phyloP scores from a whole-genome alignment of 2,797 vertebrate species.

The Erethizon dorsatum region DNA sequence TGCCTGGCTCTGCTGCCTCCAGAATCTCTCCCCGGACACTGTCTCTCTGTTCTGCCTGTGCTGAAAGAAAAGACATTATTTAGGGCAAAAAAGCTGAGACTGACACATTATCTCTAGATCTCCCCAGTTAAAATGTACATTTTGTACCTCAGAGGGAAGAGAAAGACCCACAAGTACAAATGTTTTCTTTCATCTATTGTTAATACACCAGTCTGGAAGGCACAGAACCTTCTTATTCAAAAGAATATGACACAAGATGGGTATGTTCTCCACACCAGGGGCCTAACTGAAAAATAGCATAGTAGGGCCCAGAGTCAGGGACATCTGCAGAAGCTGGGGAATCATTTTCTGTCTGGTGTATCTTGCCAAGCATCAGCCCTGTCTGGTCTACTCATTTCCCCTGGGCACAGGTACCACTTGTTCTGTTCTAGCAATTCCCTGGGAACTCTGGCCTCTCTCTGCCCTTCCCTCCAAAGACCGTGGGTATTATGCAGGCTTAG shows the following conservation, averaged over 20 bases:
- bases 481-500: neutral
- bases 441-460: slow-evolving; percentile 17
- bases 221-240: slow-evolving; percentile 55
- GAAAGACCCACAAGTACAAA: slow-evolving; percentile 53
- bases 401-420: slow-evolving; percentile 39
- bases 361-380: slow-evolving; percentile 48
- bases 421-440: slow-evolving; percentile 23
- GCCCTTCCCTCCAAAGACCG: slow-evolving; percentile 14
- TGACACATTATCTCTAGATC: slow-evolving; percentile 28
- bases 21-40: slow-evolving; percentile 60
- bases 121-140: slow-evolving; percentile 42
- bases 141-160: slow-evolving; percentile 51
- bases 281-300: neutral
- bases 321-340: slow-evolving; percentile 15
- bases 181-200: slow-evolving; percentile 6
- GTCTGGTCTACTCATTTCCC: slow-evolving; percentile 1
- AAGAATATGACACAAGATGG: neutral
- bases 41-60: slow-evolving; percentile 16
- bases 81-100: neutral
- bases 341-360: slow-evolving; percentile 52
- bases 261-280: neutral
- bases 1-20: slow-evolving; percentile 25
- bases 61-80: slow-evolving; percentile 61
- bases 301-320: neutral
- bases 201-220: slow-evolving; percentile 26